phyloP scores from a whole-genome alignment of 2,888 invertebrate species.

The Drosophila birchii region DNA sequence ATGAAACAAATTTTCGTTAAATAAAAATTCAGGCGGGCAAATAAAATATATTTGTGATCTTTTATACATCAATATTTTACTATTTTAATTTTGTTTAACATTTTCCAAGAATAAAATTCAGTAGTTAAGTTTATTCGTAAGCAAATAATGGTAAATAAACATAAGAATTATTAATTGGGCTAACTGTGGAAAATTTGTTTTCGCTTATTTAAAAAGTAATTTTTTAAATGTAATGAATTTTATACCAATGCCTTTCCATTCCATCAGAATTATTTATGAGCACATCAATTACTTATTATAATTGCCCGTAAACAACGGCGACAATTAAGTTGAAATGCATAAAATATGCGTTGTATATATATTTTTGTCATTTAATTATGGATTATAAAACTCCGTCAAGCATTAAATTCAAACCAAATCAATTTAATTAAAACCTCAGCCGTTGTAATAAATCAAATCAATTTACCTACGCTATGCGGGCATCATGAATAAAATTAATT shows the following conservation, averaged over 20 bases:
- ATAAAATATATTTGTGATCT: background rate
- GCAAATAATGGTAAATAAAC: background rate
- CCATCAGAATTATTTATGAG: background rate
- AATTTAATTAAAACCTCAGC: constrained; percentile 30
- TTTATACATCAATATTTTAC: background rate
- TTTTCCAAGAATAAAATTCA: background rate
- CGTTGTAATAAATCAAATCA: constrained; percentile 35
- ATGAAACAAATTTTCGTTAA: background rate
- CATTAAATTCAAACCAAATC: constrained; percentile 28
- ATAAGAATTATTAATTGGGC: fast-evolving
- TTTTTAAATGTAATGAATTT: background rate
- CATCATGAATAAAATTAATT: constrained; percentile 33
- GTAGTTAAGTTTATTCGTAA: background rate
- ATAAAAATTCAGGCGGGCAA: background rate
- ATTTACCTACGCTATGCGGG: constrained; percentile 4
- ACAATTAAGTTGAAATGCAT: constrained; percentile 8
- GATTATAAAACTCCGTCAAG: constrained; percentile 16
- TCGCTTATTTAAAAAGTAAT: background rate
- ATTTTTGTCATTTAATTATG: constrained; percentile 28
- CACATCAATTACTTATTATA: constrained; percentile 5
- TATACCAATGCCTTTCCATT: background rate
- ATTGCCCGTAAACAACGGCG: background rate
- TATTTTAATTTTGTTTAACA: background rate
- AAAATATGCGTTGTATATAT: constrained; percentile 5
- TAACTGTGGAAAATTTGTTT: background rate